These are phyloP conservation scores for Apodemia mormo DNA, from an alignment of 2,888 invertebrate genomes.

Conservation along the genomic window DNA sequence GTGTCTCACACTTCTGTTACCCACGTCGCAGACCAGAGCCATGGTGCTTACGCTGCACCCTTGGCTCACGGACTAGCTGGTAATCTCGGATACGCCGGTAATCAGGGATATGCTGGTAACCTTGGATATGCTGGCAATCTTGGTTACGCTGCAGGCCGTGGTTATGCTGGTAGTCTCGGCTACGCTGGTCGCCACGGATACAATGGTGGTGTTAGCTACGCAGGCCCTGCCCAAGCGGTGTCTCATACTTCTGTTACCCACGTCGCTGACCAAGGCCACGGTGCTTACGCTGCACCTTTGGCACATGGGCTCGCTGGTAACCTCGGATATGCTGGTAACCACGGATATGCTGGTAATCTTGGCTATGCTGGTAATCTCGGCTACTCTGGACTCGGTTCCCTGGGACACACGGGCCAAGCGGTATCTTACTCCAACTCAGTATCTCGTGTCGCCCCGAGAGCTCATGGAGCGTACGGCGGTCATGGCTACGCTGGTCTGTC, in stretches of 20 bases:
- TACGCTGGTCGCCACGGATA: conserved; percentile 18
- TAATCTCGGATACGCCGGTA: conserved; percentile 32
- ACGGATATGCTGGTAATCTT: too few species aligned
- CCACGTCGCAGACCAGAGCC: not conserved
- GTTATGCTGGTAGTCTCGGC: not conserved
- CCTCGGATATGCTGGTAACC: conserved; percentile 26
- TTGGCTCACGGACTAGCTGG: not conserved
- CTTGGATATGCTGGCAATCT: conserved; percentile 11
- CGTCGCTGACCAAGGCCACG: not conserved
- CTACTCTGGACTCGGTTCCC: too few species aligned
- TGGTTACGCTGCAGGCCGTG: not conserved
- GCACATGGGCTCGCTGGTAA: conserved; percentile 17
- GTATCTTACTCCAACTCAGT: too few species aligned
- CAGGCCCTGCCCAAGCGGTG: not conserved
- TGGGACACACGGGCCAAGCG: not conserved
- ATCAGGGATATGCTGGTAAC: conserved; percentile 7
- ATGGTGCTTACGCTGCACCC: conserved; percentile 13
- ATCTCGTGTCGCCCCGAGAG: too few species aligned
- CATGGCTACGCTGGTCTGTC: too few species aligned
- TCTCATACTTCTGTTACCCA: not conserved
- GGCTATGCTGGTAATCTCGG: too few species aligned
- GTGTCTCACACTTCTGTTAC: not conserved
- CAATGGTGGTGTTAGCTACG: not conserved
- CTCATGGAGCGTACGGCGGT: too few species aligned
- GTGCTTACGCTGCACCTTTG: conserved; percentile 28